A percentile compares a stretch with the other conserved stretches of the same genome.
phyloP scores from a whole-genome alignment of 2,888 invertebrate species.

The Cataglyphis livida region DNA sequence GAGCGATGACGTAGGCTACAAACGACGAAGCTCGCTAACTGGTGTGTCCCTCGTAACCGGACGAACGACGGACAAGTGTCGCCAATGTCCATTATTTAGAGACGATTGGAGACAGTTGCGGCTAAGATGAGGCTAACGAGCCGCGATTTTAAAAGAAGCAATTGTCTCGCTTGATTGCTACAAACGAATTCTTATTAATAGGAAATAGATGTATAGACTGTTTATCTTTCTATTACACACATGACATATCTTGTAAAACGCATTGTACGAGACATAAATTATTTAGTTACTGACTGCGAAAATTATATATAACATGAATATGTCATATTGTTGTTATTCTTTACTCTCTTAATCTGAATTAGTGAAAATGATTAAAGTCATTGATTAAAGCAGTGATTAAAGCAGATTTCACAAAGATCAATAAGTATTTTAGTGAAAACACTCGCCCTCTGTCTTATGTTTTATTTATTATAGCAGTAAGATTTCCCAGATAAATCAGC shows the following conservation, averaged over 20 bases:
- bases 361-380: neutral
- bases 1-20: conserved; percentile 79
- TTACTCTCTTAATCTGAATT: neutral
- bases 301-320: neutral
- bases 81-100: conserved; percentile 50
- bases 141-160: neutral
- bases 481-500: neutral
- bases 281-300: neutral
- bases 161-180: neutral
- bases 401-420: neutral
- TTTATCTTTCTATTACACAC: neutral
- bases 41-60: conserved; percentile 27
- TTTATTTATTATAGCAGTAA: neutral
- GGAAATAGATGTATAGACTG: neutral
- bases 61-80: conserved; percentile 31
- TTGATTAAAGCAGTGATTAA: neutral
- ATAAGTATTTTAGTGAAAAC: neutral
- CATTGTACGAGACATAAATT: neutral
- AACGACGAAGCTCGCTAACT: conserved; percentile 49
- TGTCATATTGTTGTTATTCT: neutral
- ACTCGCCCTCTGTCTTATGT: neutral
- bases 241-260: neutral
- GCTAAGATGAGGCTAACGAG: conserved; percentile 1
- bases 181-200: neutral
- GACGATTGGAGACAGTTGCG: conserved; percentile 16